These are phyloP conservation scores for Galeruca laticollis DNA, from an alignment of 2,888 invertebrate species.

Conservation along the genomic window DNA sequence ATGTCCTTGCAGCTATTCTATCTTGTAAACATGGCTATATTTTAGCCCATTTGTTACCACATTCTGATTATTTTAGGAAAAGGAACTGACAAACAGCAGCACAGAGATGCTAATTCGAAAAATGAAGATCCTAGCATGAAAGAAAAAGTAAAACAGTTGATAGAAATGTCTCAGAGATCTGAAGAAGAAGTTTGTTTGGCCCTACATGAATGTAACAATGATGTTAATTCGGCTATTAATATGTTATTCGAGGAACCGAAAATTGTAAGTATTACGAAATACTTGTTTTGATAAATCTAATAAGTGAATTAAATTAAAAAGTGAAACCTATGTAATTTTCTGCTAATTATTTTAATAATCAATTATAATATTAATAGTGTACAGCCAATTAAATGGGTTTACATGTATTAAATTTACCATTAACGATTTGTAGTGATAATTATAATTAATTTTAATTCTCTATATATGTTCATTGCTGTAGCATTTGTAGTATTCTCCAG, in stretches of 20 bases:
- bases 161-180: slow-evolving; percentile 90
- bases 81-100: slow-evolving; percentile 61
- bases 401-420: not conserved
- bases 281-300: slow-evolving; percentile 4
- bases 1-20: too few relatives aligned
- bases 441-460: too few relatives aligned
- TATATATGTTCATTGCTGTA: too few relatives aligned
- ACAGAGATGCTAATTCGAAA: slow-evolving; percentile 60
- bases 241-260: slow-evolving; percentile 81
- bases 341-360: too few relatives aligned
- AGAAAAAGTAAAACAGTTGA: slow-evolving; percentile 82
- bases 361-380: too few relatives aligned
- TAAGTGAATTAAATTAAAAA: not conserved
- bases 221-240: slow-evolving; percentile 85
- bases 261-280: slow-evolving; percentile 66
- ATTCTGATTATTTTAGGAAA: slow-evolving; percentile 53
- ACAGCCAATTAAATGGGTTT: not conserved
- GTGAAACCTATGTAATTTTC: too few relatives aligned
- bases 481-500: too few relatives aligned
- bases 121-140: slow-evolving; percentile 73
- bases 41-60: not conserved
- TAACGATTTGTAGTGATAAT: too few relatives aligned
- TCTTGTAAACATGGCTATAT: too few relatives aligned
- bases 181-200: slow-evolving; percentile 94
- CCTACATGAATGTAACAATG: slow-evolving; percentile 92